Evolutionary conservation across 2,113 vertebrate genomes (phyloP).

Genomic region (Bos indicus): DNA sequence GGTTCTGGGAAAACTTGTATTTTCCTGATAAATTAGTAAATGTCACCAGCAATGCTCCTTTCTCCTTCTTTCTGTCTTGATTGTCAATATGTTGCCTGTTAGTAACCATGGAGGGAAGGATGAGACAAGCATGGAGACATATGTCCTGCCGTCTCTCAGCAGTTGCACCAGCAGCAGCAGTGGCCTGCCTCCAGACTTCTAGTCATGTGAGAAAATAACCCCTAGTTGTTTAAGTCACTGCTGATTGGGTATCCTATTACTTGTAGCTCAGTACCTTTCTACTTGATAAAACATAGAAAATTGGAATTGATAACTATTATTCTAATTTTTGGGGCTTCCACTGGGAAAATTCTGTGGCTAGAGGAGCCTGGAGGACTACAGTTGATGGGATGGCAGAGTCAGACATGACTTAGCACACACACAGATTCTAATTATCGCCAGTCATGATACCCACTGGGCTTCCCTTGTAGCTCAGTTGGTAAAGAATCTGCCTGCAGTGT

Average conservation of each 20-base stretch:
- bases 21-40: slow-evolving; percentile 4
- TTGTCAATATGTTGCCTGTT: not conserved
- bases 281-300: slow-evolving; percentile 2
- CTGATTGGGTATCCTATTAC: not conserved
- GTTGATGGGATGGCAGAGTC: not conserved
- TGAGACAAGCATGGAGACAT: not conserved
- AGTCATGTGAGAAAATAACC: not conserved
- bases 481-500: not conserved
- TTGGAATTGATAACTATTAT: not conserved
- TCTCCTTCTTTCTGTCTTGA: not conserved
- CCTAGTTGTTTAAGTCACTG: not conserved
- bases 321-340: not conserved
- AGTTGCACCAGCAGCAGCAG: not conserved
- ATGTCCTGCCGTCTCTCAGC: not conserved
- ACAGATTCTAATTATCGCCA: not conserved
- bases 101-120: not conserved
- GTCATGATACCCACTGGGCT: not conserved
- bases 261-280: not conserved
- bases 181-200: not conserved
- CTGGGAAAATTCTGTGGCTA: not conserved
- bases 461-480: not conserved
- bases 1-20: not conserved
- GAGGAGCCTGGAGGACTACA: not conserved
- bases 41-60: not conserved
- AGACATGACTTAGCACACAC: not conserved